Evolutionary conservation across 2,797 vertebrate species (phyloP).

Genomic region (Notolabrus celidotus): DNA sequence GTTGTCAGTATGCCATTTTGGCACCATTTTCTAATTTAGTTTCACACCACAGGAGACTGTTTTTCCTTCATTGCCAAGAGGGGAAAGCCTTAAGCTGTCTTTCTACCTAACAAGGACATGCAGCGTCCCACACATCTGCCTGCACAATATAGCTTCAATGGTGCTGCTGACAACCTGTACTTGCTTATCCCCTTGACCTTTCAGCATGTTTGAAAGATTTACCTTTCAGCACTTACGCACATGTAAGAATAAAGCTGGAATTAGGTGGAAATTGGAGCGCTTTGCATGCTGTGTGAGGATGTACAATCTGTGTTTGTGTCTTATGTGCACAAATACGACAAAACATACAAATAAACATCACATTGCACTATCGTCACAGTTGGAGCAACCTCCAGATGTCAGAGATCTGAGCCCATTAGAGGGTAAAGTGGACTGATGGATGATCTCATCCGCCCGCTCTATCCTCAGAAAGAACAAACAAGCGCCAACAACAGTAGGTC

Average conservation of each 20-base stretch:
- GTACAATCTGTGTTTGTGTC: not conserved
- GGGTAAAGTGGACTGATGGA: slow-evolving; percentile 66
- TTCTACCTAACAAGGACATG: not conserved
- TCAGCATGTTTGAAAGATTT: slow-evolving; percentile 28
- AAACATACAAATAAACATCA: slow-evolving; percentile 32
- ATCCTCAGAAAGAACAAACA: slow-evolving; percentile 70
- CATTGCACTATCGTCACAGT: slow-evolving; percentile 26
- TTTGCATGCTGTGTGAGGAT: not conserved
- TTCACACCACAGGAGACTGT: not conserved
- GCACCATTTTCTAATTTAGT: slow-evolving; percentile 10
- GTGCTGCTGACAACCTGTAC: slow-evolving; percentile 16
- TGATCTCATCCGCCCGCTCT: slow-evolving; percentile 71
- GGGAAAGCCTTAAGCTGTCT: slow-evolving; percentile 3
- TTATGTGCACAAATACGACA: slow-evolving; percentile 26
- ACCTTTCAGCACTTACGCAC: slow-evolving; percentile 7
- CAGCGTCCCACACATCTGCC: not conserved
- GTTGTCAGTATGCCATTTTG: slow-evolving; percentile 2
- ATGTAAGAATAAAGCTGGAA: slow-evolving; percentile 30
- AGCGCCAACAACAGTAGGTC: slow-evolving; percentile 68
- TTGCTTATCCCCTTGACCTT: slow-evolving; percentile 22
- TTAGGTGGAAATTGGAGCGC: slow-evolving; percentile 1
- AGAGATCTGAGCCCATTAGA: slow-evolving; percentile 70
- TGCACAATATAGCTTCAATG: slow-evolving; percentile 6
- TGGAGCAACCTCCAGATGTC: slow-evolving; percentile 67
- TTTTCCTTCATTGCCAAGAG: slow-evolving; percentile 2